These are phyloP conservation scores for Thaumatotibia leucotreta DNA, from an alignment of 1,140 invertebrate genomes.

Conservation along the genomic window DNA sequence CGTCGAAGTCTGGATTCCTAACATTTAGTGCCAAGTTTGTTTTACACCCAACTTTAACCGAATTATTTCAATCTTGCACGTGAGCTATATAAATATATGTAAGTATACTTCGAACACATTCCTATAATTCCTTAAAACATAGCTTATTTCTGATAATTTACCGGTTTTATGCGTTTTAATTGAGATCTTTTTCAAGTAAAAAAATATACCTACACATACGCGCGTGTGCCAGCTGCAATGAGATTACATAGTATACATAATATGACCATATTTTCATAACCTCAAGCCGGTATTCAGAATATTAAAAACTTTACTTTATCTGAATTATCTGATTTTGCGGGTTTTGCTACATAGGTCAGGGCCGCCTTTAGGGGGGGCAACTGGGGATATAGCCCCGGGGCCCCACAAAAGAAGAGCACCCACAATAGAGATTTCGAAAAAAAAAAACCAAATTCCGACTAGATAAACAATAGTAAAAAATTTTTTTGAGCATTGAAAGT, in stretches of 20 bases:
- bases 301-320: too few relatives aligned
- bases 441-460: too few relatives aligned
- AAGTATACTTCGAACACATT: neutral
- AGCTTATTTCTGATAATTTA: neutral
- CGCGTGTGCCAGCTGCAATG: neutral
- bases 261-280: too few relatives aligned
- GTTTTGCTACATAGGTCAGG: too few relatives aligned
- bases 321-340: too few relatives aligned
- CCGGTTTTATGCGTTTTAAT: neutral
- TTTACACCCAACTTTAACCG: neutral
- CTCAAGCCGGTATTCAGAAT: too few relatives aligned
- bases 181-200: neutral
- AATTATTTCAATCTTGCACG: constrained; percentile 3
- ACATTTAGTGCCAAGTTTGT: neutral
- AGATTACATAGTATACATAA: neutral
- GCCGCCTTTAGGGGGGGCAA: too few relatives aligned
- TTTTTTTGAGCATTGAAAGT: too few relatives aligned
- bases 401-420: too few relatives aligned
- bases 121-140: neutral
- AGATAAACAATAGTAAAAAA: too few relatives aligned
- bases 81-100: neutral
- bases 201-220: neutral
- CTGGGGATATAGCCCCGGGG: too few relatives aligned
- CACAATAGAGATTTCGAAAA: too few relatives aligned
- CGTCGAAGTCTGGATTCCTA: neutral